Conservation (phyloP, 2,888 invertebrate genomes). For the Disparrhopalites patrizii region DNA sequence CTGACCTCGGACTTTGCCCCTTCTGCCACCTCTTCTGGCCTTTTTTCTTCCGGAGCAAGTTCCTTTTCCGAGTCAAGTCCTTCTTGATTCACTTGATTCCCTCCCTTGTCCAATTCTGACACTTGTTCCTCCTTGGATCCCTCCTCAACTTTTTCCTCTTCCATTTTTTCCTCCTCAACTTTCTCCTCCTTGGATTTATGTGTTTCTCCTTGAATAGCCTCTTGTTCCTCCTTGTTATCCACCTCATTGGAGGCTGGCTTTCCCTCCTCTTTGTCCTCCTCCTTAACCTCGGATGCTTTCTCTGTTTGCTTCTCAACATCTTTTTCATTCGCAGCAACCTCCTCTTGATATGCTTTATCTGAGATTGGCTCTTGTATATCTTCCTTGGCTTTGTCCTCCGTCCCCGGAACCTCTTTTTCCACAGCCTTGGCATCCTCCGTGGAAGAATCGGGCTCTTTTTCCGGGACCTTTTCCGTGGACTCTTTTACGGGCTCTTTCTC, state of each 20-base stretch:
- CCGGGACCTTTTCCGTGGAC: neutral
- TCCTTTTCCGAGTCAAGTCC: neutral
- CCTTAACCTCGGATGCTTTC: slow-evolving; percentile 21
- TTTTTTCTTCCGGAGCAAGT: neutral
- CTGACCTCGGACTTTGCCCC: slow-evolving; percentile 11
- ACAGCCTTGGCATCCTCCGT: slow-evolving; percentile 8
- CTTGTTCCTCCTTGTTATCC: slow-evolving; percentile 1
- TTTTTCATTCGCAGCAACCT: neutral
- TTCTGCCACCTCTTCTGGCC: slow-evolving; percentile 7
- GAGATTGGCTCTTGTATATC: slow-evolving; percentile 39
- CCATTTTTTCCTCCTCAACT: slow-evolving; percentile 25
- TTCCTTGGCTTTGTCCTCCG: neutral
- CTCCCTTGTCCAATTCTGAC: neutral
- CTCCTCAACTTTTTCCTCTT: neutral
- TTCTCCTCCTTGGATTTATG: neutral
- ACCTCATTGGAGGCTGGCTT: neutral
- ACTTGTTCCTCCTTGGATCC: neutral
- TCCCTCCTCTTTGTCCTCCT: slow-evolving; percentile 19
- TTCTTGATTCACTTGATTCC: neutral
- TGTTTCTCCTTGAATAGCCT: slow-evolving; percentile 16
- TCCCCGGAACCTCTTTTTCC: neutral
- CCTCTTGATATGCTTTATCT: too few species aligned
- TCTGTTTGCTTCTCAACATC: slow-evolving; percentile 41
- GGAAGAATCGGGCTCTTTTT: neutral
- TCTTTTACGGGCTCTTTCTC: neutral